These are phyloP conservation scores for Carcina quercana DNA, from an alignment of 2,888 invertebrate species.

Conservation along the genomic window DNA sequence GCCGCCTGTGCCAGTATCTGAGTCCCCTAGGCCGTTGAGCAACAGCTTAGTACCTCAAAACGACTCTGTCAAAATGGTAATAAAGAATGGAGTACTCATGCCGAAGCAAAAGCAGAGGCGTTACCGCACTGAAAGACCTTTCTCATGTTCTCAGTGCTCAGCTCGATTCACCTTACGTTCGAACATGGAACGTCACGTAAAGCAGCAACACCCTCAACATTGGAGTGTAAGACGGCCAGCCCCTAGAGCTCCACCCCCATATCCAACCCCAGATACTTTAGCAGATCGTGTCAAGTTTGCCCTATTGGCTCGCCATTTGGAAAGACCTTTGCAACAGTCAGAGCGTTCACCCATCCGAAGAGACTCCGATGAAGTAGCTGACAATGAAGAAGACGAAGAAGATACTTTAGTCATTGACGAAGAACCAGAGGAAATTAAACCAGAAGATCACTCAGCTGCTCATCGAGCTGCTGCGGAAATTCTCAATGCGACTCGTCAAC, in stretches of 20 bases:
- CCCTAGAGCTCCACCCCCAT: conserved; percentile 58
- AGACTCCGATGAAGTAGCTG: conserved; percentile 74
- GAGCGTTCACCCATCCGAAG: conserved; percentile 56
- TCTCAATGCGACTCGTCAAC: conserved; percentile 63
- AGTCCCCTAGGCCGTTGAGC: conserved; percentile 66
- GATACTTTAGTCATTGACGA: conserved; percentile 82
- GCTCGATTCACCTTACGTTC: conserved; percentile 93
- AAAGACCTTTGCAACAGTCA: conserved; percentile 67
- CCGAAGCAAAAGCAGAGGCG: conserved; percentile 94
- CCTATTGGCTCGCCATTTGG: conserved; percentile 85
- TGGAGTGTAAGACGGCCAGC: conserved; percentile 86
- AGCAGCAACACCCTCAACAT: conserved; percentile 93
- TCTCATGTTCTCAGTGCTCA: conserved; percentile 92
- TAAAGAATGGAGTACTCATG: conserved; percentile 92
- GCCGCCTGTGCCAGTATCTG: conserved; percentile 59
- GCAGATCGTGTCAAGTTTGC: conserved; percentile 79
- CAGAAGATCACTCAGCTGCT: conserved; percentile 58
- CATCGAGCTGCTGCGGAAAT: conserved; percentile 76
- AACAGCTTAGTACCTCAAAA: conserved; percentile 56
- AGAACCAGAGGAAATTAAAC: conserved; percentile 54
- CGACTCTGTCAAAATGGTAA: conserved; percentile 89
- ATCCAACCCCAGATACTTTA: conserved; percentile 42
- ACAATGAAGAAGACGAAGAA: conserved; percentile 79
- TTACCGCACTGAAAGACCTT: conserved; percentile 92
- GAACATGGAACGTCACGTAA: conserved; percentile 96